These are phyloP conservation scores for Metacarcinus magister DNA, from an alignment of 2,888 invertebrate species.

Conservation along the genomic window DNA sequence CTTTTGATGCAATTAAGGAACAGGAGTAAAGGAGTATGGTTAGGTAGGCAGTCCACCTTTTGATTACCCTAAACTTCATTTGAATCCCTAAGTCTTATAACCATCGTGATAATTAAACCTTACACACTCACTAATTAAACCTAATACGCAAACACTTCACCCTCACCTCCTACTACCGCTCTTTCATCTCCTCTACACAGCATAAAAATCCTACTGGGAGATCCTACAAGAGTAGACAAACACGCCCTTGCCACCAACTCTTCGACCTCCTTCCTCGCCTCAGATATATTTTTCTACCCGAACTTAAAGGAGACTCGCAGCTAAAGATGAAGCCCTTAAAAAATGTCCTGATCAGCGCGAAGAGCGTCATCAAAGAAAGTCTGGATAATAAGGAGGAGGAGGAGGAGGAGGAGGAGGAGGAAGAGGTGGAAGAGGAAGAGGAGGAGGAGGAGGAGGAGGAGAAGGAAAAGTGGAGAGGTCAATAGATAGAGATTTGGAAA, in stretches of 20 bases:
- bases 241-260: neutral
- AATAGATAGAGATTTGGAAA: neutral
- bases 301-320: neutral
- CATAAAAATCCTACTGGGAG: neutral
- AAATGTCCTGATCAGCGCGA: neutral
- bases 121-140: neutral
- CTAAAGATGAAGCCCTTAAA: neutral
- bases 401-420: neutral
- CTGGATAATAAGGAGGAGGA: slow-evolving; percentile 11
- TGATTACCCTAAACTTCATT: neutral
- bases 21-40: too few relatives aligned
- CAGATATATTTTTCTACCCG: neutral
- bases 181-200: too few relatives aligned
- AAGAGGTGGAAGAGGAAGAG: too few relatives aligned
- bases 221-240: neutral
- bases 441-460: neutral
- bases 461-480: neutral
- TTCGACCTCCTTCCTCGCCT: neutral
- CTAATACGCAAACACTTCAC: neutral
- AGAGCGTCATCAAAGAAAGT: neutral
- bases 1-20: too few relatives aligned
- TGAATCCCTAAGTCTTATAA: neutral
- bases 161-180: neutral
- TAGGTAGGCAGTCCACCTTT: too few relatives aligned
- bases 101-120: neutral